Percentiles rank a stretch among this genome's conserved stretches.
Conservation (phyloP, 2,113 vertebrate genomes). For the Gymnarchus niloticus region DNA sequence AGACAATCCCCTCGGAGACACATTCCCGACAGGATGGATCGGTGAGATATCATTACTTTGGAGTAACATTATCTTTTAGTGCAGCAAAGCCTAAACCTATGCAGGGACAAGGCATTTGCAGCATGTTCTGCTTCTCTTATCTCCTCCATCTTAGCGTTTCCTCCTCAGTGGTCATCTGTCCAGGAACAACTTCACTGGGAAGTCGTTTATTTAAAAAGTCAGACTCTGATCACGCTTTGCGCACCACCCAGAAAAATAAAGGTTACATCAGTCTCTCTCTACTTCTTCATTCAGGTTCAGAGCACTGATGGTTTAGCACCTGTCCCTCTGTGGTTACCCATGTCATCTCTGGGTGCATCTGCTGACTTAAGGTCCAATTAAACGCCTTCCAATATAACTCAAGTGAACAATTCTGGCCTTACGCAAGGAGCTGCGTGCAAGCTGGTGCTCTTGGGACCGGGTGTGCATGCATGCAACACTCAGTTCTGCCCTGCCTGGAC, state of each 20-base stretch:
- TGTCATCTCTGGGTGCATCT: not conserved
- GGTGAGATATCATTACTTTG: not conserved
- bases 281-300: not conserved
- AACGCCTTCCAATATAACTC: not conserved
- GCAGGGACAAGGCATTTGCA: not conserved
- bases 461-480: not conserved
- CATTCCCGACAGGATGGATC: not conserved
- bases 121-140: not conserved
- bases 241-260: not conserved
- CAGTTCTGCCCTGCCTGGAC: not conserved
- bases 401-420: not conserved
- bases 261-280: not conserved
- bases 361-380: not conserved
- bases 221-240: too few relatives aligned
- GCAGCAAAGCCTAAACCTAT: not conserved
- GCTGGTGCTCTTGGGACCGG: too few relatives aligned
- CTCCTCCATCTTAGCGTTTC: not conserved
- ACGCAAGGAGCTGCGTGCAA: not conserved
- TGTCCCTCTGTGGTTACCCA: not conserved
- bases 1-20: not conserved
- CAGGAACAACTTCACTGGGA: too few relatives aligned
- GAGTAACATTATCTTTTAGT: conserved; percentile 1
- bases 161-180: not conserved
- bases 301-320: not conserved
- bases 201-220: too few relatives aligned